These are phyloP conservation scores for Engraulis encrasicolus DNA, from an alignment of 2,113 vertebrate species.

Conservation along the genomic window DNA sequence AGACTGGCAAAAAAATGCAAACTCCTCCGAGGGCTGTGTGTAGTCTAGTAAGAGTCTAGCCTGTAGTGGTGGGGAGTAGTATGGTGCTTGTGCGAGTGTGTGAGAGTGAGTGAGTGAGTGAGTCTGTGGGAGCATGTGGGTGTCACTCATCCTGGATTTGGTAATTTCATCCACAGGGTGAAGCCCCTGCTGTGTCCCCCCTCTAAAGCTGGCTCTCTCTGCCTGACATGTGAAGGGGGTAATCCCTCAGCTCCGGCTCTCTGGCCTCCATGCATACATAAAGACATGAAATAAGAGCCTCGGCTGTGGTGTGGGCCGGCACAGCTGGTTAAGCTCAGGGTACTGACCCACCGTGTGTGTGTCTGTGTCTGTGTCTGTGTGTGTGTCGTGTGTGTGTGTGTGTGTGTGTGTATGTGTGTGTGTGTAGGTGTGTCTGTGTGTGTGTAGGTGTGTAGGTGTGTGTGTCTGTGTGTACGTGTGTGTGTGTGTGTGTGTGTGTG, in stretches of 20 bases:
- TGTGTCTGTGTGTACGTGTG: neutral
- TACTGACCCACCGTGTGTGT: neutral
- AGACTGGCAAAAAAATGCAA: no score
- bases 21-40: no score
- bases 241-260: constrained; percentile 39
- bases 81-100: no score
- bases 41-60: neutral
- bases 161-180: constrained; percentile 39
- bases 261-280: constrained; percentile 34
- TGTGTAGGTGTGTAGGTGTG: constrained; percentile 12
- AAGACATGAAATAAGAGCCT: constrained; percentile 46
- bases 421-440: neutral
- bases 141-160: constrained; percentile 30
- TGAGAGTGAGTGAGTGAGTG: neutral
- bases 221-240: constrained; percentile 40
- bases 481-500: neutral
- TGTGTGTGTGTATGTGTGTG: neutral
- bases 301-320: constrained; percentile 34
- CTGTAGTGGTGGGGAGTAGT: neutral
- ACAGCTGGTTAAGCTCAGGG: constrained; percentile 46
- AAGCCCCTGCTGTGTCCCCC: constrained; percentile 21
- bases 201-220: constrained; percentile 35
- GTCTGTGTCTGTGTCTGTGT: neutral
- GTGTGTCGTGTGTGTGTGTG: neutral
- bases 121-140: constrained; percentile 10